Conservation (phyloP, 2,797 vertebrate species). For the Gastrophryne carolinensis region DNA sequence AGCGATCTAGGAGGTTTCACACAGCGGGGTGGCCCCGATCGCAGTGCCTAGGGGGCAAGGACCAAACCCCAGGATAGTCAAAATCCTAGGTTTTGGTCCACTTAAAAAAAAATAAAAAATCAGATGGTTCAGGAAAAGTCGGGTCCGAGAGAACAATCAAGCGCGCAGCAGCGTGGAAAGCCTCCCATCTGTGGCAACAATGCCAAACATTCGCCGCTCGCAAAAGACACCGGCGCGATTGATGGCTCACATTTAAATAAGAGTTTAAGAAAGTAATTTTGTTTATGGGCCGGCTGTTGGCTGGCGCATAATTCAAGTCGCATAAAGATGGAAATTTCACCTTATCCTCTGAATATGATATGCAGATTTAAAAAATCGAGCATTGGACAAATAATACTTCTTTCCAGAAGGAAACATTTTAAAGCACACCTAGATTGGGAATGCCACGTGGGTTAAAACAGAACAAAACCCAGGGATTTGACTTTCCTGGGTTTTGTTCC, state of each 20-base stretch:
- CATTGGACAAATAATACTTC: too few species aligned
- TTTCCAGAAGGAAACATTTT: too few species aligned
- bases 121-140: not conserved
- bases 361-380: slow-evolving; percentile 67
- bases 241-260: slow-evolving; percentile 71
- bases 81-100: too few species aligned
- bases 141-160: not conserved
- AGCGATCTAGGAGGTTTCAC: too few species aligned
- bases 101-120: not conserved
- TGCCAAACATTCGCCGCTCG: slow-evolving; percentile 67
- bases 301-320: slow-evolving; percentile 71
- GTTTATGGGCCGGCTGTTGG: slow-evolving; percentile 67
- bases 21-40: too few species aligned
- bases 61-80: too few species aligned
- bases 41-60: too few species aligned
- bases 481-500: too few species aligned
- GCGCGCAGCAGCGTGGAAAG: slow-evolving; percentile 29
- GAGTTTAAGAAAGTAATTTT: slow-evolving; percentile 71
- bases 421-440: too few species aligned
- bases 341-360: slow-evolving; percentile 64
- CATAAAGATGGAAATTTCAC: slow-evolving; percentile 74
- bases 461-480: too few species aligned
- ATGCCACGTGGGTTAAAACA: too few species aligned
- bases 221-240: slow-evolving; percentile 69
- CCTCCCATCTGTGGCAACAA: slow-evolving; percentile 70